Conservation (phyloP, 2,888 invertebrate species). For the Julus scandinavius region DNA sequence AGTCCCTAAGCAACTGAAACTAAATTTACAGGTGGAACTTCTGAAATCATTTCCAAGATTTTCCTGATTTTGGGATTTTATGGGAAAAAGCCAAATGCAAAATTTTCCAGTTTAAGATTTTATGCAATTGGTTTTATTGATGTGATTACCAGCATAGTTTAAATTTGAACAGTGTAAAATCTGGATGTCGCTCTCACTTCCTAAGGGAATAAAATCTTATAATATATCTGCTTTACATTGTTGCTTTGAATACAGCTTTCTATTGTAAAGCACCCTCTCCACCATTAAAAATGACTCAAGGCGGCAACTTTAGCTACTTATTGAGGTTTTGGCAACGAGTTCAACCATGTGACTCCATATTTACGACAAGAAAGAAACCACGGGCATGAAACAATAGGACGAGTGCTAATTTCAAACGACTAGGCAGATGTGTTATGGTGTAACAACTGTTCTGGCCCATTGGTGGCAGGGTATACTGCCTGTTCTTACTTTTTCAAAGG, state of each 20-base stretch:
- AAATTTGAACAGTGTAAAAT: no score
- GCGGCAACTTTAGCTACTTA: background rate
- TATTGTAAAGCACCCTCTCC: background rate
- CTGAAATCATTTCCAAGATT: background rate
- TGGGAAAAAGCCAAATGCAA: no score
- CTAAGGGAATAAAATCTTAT: background rate
- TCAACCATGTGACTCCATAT: background rate
- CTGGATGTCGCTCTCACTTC: background rate
- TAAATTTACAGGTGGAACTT: background rate
- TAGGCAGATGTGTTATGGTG: no score
- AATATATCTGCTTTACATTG: no score
- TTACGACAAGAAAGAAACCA: background rate
- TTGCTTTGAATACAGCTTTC: background rate
- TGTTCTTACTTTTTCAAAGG: background rate
- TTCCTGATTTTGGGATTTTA: background rate
- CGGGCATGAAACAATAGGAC: background rate
- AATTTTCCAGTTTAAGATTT: no score
- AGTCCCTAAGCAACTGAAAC: background rate
- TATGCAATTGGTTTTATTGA: no score
- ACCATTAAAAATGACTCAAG: background rate
- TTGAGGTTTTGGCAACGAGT: constrained; percentile 14
- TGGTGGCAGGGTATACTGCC: background rate
- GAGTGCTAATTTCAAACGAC: constrained; percentile 22
- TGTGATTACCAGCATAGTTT: no score
- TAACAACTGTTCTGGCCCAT: background rate